These are phyloP conservation scores for Mimachlamys varia DNA, from an alignment of 2,888 invertebrate species.

Conservation along the genomic window DNA sequence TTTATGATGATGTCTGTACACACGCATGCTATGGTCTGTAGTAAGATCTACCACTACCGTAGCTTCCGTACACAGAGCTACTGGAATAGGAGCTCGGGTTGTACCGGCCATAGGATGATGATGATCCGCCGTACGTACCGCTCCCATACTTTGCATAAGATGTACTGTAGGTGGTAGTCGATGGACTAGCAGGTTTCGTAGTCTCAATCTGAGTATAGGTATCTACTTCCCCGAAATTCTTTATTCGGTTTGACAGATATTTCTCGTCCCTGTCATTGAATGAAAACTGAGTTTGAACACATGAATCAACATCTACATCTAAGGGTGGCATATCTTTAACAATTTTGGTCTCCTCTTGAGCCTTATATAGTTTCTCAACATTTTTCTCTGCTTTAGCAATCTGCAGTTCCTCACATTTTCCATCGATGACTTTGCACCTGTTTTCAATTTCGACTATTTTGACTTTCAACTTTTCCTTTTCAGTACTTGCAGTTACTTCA, in stretches of 20 bases:
- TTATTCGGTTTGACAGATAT: conserved; percentile 61
- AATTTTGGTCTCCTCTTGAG: conserved; percentile 63
- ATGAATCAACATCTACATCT: conserved; percentile 65
- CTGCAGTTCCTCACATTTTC: conserved; percentile 59
- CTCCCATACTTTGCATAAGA: neutral
- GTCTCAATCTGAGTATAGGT: conserved; percentile 57
- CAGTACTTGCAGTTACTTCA: conserved; percentile 59
- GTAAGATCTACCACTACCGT: conserved; percentile 1
- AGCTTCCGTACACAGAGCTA: neutral
- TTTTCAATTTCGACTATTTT: conserved; percentile 60
- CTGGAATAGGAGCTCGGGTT: conserved; percentile 29
- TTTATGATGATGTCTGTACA: too few species aligned
- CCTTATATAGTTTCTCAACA: conserved; percentile 69
- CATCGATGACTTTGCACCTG: conserved; percentile 54
- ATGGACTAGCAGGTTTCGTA: conserved; percentile 2
- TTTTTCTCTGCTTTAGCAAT: conserved; percentile 62
- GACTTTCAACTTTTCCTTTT: conserved; percentile 62
- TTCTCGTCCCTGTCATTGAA: conserved; percentile 67
- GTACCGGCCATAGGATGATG: neutral
- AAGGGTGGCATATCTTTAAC: conserved; percentile 64
- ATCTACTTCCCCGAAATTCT: conserved; percentile 70
- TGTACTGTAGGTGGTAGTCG: neutral
- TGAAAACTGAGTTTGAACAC: conserved; percentile 61
- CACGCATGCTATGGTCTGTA: neutral
- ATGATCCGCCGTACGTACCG: neutral